Percentiles rank a stretch among this genome's conserved stretches.
Conservation (phyloP, 2,113 vertebrate species). For the Erythrolamprus reginae region DNA sequence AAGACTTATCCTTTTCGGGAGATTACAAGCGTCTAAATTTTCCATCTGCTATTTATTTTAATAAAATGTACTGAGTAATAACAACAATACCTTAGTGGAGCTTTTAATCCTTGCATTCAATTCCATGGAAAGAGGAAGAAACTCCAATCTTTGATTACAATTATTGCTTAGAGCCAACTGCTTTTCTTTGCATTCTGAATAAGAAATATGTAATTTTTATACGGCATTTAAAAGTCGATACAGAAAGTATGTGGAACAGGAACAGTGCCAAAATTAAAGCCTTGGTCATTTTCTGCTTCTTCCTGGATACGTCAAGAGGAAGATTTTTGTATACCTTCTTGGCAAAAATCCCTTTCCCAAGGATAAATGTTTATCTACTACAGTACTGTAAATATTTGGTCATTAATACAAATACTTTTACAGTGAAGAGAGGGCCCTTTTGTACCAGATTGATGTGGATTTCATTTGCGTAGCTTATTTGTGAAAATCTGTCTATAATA, state of each 20-base stretch:
- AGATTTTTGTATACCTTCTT: not conserved
- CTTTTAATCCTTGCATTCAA: not conserved
- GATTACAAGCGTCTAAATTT: not conserved
- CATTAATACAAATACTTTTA: not conserved
- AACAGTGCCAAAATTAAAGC: not conserved
- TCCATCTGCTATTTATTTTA: not conserved
- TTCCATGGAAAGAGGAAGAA: not conserved
- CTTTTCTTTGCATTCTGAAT: not conserved
- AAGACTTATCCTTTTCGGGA: not conserved
- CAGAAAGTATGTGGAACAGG: not conserved
- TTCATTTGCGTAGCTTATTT: not conserved
- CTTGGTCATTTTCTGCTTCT: not conserved
- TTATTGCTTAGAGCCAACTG: not conserved
- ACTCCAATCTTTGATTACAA: not conserved
- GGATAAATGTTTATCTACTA: not conserved
- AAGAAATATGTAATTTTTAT: not conserved
- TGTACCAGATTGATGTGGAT: not conserved
- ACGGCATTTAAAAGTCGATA: not conserved
- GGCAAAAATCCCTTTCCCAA: not conserved
- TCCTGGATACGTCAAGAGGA: not conserved
- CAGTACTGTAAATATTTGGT: not conserved
- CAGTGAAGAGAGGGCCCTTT: not conserved
- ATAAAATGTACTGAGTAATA: not conserved
- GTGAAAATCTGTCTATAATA: not conserved
- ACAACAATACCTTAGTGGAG: not conserved